Base-by-base conservation (phyloP, 2,113 vertebrate genomes). In the Stercorarius parasiticus region DNA sequence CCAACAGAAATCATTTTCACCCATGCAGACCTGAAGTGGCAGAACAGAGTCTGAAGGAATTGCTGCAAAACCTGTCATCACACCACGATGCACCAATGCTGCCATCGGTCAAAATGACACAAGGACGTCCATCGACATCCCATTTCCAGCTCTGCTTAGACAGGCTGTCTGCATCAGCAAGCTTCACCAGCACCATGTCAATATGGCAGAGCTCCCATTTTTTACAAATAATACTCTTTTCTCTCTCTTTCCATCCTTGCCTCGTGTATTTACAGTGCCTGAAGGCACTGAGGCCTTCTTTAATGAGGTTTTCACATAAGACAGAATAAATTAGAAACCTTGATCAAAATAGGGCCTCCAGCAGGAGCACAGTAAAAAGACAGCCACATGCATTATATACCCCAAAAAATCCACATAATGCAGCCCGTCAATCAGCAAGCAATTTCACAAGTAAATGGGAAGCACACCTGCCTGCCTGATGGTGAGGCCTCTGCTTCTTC, bases 291-390 rank as follows among this genome's bases (percentile, higher is more conserved):
- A 86, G 67, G 55, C 80, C 43, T 42, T 47, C 59, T 74, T 88
- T 95, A 86, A 95, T 27, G 86, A 91, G 88, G n/a, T 81, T 96
- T 90, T 86, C 77, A 73, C 61, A 81, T 59, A 50, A 78, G 43
- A 30, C 50, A 74, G 55, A 74, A 94, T 90, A 78, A 86, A 96
- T 88, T 67, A 95, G 86, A 74, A 94, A 52, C 14, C 84, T 40
- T 27, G 56, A 93, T 91, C 81, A 71, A 89, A 84, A 82, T 56
- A 52, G 52, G 70, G 70, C 91, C 84, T 96, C 77, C 80, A 92
- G 91, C 50, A 86, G 55, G 38, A 92, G 7, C 27, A 58, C 55
- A 13, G 38, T 7, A 64, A 58, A 65, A 47, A 82, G 50, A 56
- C 66, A 74, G 65, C 36, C 61, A 77, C 65, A 32, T 3, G 30